Percentiles rank a stretch among this genome's conserved stretches.
Conservation (phyloP, 2,797 vertebrate species). For the Coreius guichenoti region DNA sequence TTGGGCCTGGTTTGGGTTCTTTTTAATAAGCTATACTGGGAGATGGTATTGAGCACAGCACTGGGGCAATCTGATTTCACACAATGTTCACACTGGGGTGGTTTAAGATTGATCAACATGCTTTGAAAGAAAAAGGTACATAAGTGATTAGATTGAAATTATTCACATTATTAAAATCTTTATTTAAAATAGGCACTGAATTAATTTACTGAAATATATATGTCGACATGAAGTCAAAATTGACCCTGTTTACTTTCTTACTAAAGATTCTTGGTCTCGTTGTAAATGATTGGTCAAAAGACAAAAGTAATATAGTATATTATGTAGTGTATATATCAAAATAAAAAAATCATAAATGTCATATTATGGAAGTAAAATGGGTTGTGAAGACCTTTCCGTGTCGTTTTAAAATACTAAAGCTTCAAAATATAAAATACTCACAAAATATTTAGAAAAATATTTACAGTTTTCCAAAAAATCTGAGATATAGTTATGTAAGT, state of each 20-base stretch:
- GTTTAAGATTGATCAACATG: slow-evolving; percentile 23
- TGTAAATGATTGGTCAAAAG: background rate
- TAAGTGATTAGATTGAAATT: background rate
- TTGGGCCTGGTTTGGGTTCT: slow-evolving; percentile 21
- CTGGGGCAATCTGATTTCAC: slow-evolving; percentile 1
- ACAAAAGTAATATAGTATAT: background rate
- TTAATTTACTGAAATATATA: background rate
- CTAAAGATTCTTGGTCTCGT: background rate
- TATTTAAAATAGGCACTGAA: background rate
- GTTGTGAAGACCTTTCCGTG: background rate
- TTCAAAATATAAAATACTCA: background rate
- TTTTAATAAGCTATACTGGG: slow-evolving; percentile 10
- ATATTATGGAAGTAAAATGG: background rate
- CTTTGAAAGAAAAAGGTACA: background rate
- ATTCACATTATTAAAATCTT: background rate
- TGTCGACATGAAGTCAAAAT: background rate
- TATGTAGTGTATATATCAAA: background rate
- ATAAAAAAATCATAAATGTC: background rate
- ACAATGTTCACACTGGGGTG: background rate
- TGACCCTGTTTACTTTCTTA: background rate
- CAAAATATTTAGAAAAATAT: background rate
- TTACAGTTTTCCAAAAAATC: background rate
- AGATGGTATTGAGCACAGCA: background rate
- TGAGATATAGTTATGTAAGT: background rate
- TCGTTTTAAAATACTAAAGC: background rate